These are phyloP conservation scores for Toxotes jaculatrix DNA, from an alignment of 2,113 vertebrate species.

Conservation along the genomic window DNA sequence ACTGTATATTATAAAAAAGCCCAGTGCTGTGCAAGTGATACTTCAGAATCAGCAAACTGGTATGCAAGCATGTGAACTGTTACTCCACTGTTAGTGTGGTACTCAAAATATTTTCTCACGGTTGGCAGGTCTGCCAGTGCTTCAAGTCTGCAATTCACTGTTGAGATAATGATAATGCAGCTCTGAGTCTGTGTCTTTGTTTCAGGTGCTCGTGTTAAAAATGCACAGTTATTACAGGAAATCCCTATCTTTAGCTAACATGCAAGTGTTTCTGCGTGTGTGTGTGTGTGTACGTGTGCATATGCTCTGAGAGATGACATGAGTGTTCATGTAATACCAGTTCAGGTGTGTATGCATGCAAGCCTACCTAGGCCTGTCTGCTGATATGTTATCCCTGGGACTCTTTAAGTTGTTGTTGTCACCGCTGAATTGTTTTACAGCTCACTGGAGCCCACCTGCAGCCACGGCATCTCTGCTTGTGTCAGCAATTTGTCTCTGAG, in stretches of 20 bases:
- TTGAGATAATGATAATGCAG: not conserved
- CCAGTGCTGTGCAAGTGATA: no score
- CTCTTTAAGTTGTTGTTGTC: constrained; percentile 44
- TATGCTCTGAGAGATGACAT: not conserved
- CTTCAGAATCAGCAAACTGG: no score
- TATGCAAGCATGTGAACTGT: no score
- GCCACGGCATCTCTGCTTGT: constrained; percentile 33
- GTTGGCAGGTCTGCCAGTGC: not conserved
- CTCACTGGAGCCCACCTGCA: constrained; percentile 66
- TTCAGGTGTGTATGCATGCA: constrained; percentile 20
- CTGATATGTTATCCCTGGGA: constrained; percentile 38
- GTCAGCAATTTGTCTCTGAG: constrained; percentile 59
- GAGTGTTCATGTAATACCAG: constrained; percentile 13
- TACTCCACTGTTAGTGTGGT: no score
- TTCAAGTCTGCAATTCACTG: constrained; percentile 1
- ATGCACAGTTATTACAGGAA: not conserved
- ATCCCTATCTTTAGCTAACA: no score
- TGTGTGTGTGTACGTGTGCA: no score
- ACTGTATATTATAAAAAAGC: no score
- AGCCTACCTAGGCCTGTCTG: constrained; percentile 31
- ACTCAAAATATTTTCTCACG: no score
- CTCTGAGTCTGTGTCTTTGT: not conserved
- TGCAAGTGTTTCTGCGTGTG: not conserved
- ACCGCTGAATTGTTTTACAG: constrained; percentile 58
- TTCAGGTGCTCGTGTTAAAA: not conserved